phyloP scores from a whole-genome alignment of 2,888 invertebrate species.

The Nemapogon koenigi region DNA sequence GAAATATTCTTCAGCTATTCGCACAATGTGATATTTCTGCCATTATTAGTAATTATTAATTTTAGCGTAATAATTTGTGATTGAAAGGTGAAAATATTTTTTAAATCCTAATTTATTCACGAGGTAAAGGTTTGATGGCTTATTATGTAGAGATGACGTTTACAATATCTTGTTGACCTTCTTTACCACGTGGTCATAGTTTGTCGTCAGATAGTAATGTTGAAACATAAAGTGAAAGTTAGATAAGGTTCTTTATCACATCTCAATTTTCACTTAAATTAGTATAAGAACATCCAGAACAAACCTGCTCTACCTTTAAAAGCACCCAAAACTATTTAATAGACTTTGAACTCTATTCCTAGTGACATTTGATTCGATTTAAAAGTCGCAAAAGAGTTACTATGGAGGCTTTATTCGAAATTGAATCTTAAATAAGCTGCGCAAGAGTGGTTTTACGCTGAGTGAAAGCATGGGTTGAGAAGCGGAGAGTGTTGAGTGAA shows the following conservation, averaged over 20 bases:
- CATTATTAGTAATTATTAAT: too few species aligned
- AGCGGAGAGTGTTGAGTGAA: conserved; percentile 31
- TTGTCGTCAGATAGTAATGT: not conserved
- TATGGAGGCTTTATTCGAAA: not conserved
- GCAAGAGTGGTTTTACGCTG: conserved; percentile 47
- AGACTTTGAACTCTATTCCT: conserved; percentile 4
- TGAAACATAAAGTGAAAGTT: conserved; percentile 8
- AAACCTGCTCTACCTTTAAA: too few species aligned
- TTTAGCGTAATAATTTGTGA: too few species aligned
- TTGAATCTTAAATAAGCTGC: conserved; percentile 31
- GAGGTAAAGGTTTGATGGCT: too few species aligned
- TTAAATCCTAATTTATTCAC: too few species aligned
- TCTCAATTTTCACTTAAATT: too few species aligned
- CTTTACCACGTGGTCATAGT: not conserved
- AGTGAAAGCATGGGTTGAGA: conserved; percentile 44
- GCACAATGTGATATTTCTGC: too few species aligned
- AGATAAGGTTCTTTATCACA: conserved; percentile 7
- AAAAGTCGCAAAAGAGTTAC: not conserved
- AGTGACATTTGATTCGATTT: conserved; percentile 3
- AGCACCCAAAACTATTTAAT: too few species aligned
- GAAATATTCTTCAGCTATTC: too few species aligned
- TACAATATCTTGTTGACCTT: conserved; percentile 8
- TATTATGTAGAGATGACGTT: conserved; percentile 6
- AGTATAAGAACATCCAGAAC: too few species aligned
- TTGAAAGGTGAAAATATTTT: too few species aligned